Evolutionary conservation across 2,113 vertebrate species (phyloP).

Genomic region (Bufo gargarizans): DNA sequence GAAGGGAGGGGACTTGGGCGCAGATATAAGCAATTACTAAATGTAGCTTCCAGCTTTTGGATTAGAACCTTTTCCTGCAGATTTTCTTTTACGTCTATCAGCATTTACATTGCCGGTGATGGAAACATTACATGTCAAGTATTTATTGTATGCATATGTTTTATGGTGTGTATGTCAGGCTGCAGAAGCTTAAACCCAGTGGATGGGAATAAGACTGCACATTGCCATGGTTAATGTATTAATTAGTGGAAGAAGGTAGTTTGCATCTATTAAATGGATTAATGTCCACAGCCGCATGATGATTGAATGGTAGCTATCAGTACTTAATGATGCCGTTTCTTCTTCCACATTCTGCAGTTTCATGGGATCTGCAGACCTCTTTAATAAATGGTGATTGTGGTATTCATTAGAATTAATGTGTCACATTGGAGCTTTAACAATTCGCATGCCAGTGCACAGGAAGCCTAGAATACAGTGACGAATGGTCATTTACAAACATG

Average conservation of each 20-base stretch:
- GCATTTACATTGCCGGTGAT: not conserved
- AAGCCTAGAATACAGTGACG: not conserved
- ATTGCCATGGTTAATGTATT: conserved; percentile 4
- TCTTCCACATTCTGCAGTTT: conserved; percentile 33
- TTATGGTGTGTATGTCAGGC: not conserved
- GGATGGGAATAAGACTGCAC: not conserved
- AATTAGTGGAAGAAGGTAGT: conserved; percentile 36
- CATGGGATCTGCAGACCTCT: conserved; percentile 36
- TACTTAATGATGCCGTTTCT: conserved; percentile 43
- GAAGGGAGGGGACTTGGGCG: not conserved
- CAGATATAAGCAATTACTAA: conserved; percentile 41
- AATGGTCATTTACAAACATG: not conserved
- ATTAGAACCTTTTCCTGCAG: conserved; percentile 20
- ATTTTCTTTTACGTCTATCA: not conserved
- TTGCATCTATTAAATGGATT: conserved; percentile 41
- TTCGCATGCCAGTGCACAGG: not conserved
- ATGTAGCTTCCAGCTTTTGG: conserved; percentile 12
- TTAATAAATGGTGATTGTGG: conserved; percentile 45
- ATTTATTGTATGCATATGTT: not conserved
- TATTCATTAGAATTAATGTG: conserved; percentile 18
- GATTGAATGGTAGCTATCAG: conserved; percentile 27
- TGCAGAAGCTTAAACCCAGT: not conserved
- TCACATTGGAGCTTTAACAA: conserved; percentile 7
- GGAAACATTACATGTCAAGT: not conserved
- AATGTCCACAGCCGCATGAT: conserved; percentile 27